A percentile compares a stretch with the other conserved stretches of the same genome.
phyloP scores from a whole-genome alignment of 2,797 vertebrate species.

The Hippoglossus hippoglossus region DNA sequence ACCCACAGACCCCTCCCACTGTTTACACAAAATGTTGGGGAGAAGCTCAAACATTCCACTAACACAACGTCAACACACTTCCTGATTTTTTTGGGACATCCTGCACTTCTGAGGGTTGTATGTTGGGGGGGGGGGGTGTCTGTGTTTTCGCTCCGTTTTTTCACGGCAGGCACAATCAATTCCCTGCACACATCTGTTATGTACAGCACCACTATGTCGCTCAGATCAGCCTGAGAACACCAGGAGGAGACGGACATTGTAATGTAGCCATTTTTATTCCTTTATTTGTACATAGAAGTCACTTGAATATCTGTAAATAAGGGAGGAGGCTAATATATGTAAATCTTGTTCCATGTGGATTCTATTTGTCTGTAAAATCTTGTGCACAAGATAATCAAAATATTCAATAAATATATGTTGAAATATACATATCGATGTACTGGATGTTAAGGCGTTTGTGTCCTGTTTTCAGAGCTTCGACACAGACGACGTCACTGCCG shows the following conservation, averaged over 20 bases:
- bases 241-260: constrained; percentile 1
- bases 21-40: constrained; percentile 39
- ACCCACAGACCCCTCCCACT: constrained; percentile 25
- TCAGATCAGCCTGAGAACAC: constrained; percentile 15
- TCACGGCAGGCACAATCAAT: constrained; percentile 49
- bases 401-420: constrained; percentile 46
- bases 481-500: constrained; percentile 17
- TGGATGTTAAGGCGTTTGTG: constrained; percentile 26
- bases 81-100: constrained; percentile 51
- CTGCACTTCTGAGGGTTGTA: constrained; percentile 13
- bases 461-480: constrained; percentile 26
- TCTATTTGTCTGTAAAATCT: constrained; percentile 50
- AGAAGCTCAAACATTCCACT: constrained; percentile 71
- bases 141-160: constrained; percentile 49
- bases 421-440: constrained; percentile 44
- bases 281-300: constrained; percentile 59
- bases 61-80: constrained; percentile 53
- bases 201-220: constrained; percentile 1
- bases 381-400: constrained; percentile 50
- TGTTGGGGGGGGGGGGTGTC: background rate
- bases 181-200: constrained; percentile 45
- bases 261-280: constrained; percentile 12
- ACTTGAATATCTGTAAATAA: constrained; percentile 66
- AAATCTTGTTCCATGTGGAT: constrained; percentile 44
- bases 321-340: constrained; percentile 63